Percentiles rank a stretch among this genome's conserved stretches.
phyloP scores from a whole-genome alignment of 2,888 invertebrate species.

The Cylloceria caligata region DNA sequence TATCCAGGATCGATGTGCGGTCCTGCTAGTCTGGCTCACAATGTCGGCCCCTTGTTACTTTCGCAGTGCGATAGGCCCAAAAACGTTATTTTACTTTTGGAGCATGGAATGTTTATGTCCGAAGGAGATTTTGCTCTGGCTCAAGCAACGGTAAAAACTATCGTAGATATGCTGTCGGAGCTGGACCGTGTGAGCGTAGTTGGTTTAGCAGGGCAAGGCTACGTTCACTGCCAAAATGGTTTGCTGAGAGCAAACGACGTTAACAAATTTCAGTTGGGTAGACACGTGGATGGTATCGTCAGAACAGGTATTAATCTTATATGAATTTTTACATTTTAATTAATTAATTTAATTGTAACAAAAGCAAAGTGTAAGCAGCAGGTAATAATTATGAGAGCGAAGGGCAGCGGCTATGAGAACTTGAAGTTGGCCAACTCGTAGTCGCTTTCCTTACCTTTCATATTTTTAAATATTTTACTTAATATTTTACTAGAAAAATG shows the following conservation, averaged over 20 bases:
- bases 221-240: conserved; percentile 76
- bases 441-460: no score
- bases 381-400: no score
- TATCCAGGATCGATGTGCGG: conserved; percentile 82
- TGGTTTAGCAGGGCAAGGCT: conserved; percentile 77
- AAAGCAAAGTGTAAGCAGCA: no score
- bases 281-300: conserved; percentile 78
- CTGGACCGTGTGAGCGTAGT: conserved; percentile 80
- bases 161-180: conserved; percentile 82
- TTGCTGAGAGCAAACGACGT: conserved; percentile 80
- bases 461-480: no score
- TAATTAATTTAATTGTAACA: no score
- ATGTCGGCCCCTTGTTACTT: conserved; percentile 80
- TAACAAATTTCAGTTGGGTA: conserved; percentile 80
- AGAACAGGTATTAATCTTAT: conserved; percentile 73
- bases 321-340: not conserved
- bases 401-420: no score
- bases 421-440: no score
- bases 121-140: conserved; percentile 81
- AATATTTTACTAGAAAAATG: not conserved
- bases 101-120: conserved; percentile 80
- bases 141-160: conserved; percentile 81
- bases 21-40: conserved; percentile 80
- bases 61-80: conserved; percentile 80
- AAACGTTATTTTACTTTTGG: conserved; percentile 80